A percentile compares a stretch with the other conserved stretches of the same genome.
Evolutionary conservation across 2,113 vertebrate species (phyloP).

Genomic region (Paramormyrops kingsleyae): DNA sequence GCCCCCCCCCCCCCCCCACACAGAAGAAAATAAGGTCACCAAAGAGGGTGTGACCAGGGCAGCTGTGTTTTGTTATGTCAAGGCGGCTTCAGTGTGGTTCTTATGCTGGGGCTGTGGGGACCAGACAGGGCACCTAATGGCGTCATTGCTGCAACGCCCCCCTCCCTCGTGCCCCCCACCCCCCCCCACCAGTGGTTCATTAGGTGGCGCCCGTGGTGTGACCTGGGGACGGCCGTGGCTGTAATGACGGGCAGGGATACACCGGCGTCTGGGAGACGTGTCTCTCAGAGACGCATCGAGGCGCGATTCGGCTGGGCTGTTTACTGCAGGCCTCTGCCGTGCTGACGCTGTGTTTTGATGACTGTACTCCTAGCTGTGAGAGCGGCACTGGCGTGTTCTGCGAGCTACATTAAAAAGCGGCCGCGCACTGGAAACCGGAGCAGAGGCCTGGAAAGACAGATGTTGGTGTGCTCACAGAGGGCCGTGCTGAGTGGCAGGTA

Average conservation of each 20-base stretch:
- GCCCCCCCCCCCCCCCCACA: slow-evolving; percentile 36
- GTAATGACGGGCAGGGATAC: slow-evolving; percentile 38
- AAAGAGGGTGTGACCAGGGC: slow-evolving; percentile 22
- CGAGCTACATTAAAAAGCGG: not conserved
- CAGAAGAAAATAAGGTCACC: slow-evolving; percentile 38
- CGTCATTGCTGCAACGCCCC: slow-evolving; percentile 12
- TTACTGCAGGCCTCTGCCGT: not conserved
- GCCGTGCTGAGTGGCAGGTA: not conserved
- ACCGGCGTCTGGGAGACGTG: slow-evolving; percentile 30
- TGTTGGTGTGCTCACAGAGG: not conserved
- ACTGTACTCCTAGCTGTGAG: not conserved
- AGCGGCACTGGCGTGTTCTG: not conserved
- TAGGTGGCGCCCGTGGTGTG: slow-evolving; percentile 48
- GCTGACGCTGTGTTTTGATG: not conserved
- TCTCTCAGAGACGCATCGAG: slow-evolving; percentile 52
- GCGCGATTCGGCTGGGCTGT: not conserved
- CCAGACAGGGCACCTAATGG: slow-evolving; percentile 17
- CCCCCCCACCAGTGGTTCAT: slow-evolving; percentile 55
- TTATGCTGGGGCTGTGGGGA: slow-evolving; percentile 26
- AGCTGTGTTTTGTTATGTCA: not conserved
- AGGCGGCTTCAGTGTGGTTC: not conserved
- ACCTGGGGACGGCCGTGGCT: slow-evolving; percentile 43
- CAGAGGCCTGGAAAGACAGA: not conserved
- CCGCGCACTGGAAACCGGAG: not conserved
- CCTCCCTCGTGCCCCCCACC: slow-evolving; percentile 19